Evolutionary conservation across 1,140 invertebrate species (phyloP), one percentile per base, ranked within the genome.

Genomic region (Drosophila arawakana): DNA sequence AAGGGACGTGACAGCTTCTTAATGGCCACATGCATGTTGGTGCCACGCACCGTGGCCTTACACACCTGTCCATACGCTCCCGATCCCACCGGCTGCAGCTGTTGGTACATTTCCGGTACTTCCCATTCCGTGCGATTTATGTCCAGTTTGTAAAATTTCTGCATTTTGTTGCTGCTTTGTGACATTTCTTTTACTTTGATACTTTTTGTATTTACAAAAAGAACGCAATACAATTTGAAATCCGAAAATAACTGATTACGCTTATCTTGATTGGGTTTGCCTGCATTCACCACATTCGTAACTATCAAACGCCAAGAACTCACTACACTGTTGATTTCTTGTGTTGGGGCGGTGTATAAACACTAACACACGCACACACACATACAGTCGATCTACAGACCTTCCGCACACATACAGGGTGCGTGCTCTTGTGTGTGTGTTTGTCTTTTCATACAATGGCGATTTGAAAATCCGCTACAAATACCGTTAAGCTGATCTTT

Each of bases 41-140:
- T 96, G 54, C 94, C 93, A 15, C 94, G 95, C 80, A 98, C 97
- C 46, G 96, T 93, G 7, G 97, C 96, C 18, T 97, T 97, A 91
- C 97, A 99, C 92, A 99, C 98, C 95, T 98, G 98, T 44, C 98
- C 98, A 93, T 99, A 99, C 84, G 98, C 98, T 44, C 98, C 98
- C 30, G 97, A 98, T 65, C 98, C 98, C 58, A 99, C 97, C 47
- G 98, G 96, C 86, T 95, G 96, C 62, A 99, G 93, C 93, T 96
- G 96, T 92, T 98, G 96, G 94, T 99, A 99, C 76, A 96, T 94
- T 59, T 96, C 95, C 39, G 98, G 98, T 49, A 99, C 96, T 94
- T 98, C 97, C 98, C 98, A 99, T 94, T 98, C 97, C 55, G 98
- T 98, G 92, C 97, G 97, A 92, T 99, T 99, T 37, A 99, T 96